A percentile compares a stretch with the other conserved stretches of the same genome.
phyloP scores from a whole-genome alignment of 2,888 invertebrate genomes.

The Azorinus chamasolen region DNA sequence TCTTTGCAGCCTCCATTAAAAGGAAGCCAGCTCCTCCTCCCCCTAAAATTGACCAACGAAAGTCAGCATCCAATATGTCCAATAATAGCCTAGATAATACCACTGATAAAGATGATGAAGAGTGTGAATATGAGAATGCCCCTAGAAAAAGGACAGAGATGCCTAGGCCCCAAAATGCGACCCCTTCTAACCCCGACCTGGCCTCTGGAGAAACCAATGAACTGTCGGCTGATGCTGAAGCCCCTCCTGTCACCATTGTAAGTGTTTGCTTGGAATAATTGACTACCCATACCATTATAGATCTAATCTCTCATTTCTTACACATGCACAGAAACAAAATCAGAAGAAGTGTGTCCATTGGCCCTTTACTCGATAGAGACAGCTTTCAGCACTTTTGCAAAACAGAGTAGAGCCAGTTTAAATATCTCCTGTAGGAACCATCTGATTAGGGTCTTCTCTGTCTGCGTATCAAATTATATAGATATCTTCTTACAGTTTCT shows the following conservation, averaged over 20 bases:
- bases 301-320: conserved; percentile 6
- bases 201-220: conserved; percentile 67
- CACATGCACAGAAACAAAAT: conserved; percentile 4
- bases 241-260: conserved; percentile 44
- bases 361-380: too few species aligned
- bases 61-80: conserved; percentile 12
- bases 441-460: too few species aligned
- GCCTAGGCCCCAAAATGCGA: neutral
- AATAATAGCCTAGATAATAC: neutral
- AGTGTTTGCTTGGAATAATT: conserved; percentile 7
- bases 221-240: conserved; percentile 46
- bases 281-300: conserved; percentile 4
- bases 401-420: too few species aligned
- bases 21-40: conserved; percentile 54
- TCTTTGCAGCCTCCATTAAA: conserved; percentile 54
- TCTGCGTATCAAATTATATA: too few species aligned
- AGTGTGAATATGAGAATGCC: too few species aligned
- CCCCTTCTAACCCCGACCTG: conserved; percentile 49
- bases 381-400: too few species aligned
- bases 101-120: too few species aligned
- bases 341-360: neutral
- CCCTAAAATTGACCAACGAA: conserved; percentile 22
- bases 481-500: too few species aligned
- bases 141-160: neutral
- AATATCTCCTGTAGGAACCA: too few species aligned